Evolutionary conservation across 2,113 vertebrate species (phyloP).

Genomic region (Sardina pilchardus): DNA sequence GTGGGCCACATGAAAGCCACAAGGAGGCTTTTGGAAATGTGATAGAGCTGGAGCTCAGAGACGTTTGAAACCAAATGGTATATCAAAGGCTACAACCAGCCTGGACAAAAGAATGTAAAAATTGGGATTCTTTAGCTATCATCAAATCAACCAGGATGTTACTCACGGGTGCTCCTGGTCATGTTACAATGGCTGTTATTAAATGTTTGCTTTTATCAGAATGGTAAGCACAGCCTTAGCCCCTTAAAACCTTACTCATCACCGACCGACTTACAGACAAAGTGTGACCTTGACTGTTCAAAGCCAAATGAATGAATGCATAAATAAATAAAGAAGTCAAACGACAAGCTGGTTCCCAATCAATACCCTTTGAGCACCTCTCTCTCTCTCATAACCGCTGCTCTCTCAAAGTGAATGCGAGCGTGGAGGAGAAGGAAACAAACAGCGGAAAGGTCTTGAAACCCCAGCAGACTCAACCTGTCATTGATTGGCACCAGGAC

Average conservation of each 20-base stretch:
- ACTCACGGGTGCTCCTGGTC: not conserved
- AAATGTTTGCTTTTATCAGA: constrained; percentile 15
- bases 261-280: constrained; percentile 29
- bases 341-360: constrained; percentile 33
- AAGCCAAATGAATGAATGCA: constrained; percentile 42
- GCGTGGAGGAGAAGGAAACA: constrained; percentile 40
- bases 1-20: not conserved
- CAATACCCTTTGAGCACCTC: constrained; percentile 47
- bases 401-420: constrained; percentile 38
- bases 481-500: constrained; percentile 52
- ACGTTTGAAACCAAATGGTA: not conserved
- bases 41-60: not conserved
- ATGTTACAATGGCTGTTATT: not conserved
- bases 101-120: not conserved
- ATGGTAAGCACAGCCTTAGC: constrained; percentile 19
- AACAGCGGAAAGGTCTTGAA: constrained; percentile 56
- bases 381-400: constrained; percentile 38
- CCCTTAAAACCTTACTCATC: constrained; percentile 31
- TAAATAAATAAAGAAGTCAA: constrained; percentile 39
- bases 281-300: not conserved
- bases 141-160: not conserved
- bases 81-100: not conserved
- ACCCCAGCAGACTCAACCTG: constrained; percentile 48
- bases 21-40: not conserved
- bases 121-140: not conserved